Percentiles rank a stretch among this genome's conserved stretches.
phyloP scores from a whole-genome alignment of 2,797 vertebrate genomes.

The Delichon dasypus region DNA sequence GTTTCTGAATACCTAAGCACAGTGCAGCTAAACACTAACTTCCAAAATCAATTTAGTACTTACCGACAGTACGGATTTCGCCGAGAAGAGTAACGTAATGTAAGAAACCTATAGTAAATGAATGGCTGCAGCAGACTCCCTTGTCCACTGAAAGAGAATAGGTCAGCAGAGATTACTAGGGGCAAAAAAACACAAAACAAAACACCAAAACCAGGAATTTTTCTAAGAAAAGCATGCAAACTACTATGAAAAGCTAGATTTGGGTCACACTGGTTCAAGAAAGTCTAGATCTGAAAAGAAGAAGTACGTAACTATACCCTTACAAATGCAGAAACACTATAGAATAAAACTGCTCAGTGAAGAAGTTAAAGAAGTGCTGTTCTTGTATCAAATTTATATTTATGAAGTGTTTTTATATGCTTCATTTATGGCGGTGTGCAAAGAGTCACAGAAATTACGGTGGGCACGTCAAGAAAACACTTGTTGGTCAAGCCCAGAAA shows the following conservation, averaged over 20 bases:
- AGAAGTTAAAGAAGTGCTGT: not conserved
- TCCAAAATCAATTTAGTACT: conserved; percentile 32
- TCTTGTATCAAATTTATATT: not conserved
- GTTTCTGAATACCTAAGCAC: not conserved
- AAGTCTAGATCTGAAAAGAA: not conserved
- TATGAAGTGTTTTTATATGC: not conserved
- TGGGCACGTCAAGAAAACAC: not conserved
- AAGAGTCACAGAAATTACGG: not conserved
- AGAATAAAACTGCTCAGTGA: not conserved
- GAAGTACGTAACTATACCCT: not conserved
- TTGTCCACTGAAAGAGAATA: conserved; percentile 85
- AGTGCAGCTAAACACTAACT: not conserved
- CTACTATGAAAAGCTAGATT: not conserved
- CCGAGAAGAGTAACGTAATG: conserved; percentile 93
- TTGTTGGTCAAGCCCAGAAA: not conserved
- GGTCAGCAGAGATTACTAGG: conserved; percentile 3
- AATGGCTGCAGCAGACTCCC: conserved; percentile 96
- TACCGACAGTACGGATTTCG: conserved; percentile 99
- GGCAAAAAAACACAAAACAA: not conserved
- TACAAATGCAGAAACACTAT: not conserved
- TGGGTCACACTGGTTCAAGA: not conserved
- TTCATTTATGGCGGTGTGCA: not conserved
- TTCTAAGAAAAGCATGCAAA: not conserved
- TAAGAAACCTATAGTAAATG: conserved; percentile 98
- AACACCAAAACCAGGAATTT: not conserved